Conservation (phyloP, 2,113 vertebrate species). For the Xiphorhynchus elegans region DNA sequence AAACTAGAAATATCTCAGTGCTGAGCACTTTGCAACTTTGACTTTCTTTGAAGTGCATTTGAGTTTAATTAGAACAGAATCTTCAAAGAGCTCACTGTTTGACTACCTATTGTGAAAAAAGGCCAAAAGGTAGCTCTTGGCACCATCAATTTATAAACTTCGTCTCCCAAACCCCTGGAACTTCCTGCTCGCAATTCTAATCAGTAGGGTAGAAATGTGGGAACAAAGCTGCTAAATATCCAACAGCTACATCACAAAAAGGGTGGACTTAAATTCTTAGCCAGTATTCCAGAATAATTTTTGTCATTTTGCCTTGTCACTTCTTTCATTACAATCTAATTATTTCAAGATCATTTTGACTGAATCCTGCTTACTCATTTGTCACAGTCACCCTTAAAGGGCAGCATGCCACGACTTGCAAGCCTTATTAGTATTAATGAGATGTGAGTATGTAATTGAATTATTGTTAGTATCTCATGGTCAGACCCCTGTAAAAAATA, state of each 20-base stretch:
- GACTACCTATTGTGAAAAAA: conserved; percentile 39
- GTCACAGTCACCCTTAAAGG: neutral
- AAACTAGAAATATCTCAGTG: neutral
- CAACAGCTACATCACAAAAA: neutral
- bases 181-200: neutral
- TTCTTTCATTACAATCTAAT: neutral
- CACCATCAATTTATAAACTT: neutral
- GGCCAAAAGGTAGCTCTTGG: neutral
- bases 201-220: neutral
- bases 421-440: conserved; percentile 12
- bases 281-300: neutral
- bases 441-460: neutral
- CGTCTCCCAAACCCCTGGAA: neutral
- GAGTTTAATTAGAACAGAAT: conserved; percentile 40
- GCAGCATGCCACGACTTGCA: neutral
- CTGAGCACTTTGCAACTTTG: neutral
- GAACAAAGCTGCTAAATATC: neutral
- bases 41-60: conserved; percentile 33
- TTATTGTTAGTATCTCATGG: neutral
- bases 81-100: conserved; percentile 26
- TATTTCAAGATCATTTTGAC: conserved; percentile 5
- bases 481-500: neutral
- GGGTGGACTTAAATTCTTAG: neutral
- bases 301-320: neutral
- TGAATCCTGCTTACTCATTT: neutral